A percentile compares a stretch with the other conserved stretches of the same genome.
phyloP scores from a whole-genome alignment of 2,797 vertebrate species.

The Peromyscus aztecus region DNA sequence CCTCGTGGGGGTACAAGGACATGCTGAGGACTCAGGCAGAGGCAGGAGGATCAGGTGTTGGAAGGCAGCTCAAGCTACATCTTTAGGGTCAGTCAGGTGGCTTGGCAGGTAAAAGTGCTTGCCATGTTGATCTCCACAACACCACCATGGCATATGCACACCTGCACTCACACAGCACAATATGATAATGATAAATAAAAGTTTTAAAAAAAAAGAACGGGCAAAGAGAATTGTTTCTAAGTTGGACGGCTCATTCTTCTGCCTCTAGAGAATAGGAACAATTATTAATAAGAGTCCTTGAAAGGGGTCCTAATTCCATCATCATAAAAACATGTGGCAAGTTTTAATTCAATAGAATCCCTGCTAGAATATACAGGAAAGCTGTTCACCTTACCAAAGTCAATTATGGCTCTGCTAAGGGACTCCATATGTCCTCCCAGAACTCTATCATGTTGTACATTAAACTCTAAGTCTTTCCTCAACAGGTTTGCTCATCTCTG shows the following conservation, averaged over 20 bases:
- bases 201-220: conserved; percentile 14
- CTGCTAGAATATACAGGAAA: conserved; percentile 52
- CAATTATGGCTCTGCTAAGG: conserved; percentile 63
- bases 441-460: conserved; percentile 35
- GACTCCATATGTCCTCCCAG: conserved; percentile 31
- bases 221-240: conserved; percentile 40
- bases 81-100: not conserved
- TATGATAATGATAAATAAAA: not conserved
- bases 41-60: not conserved
- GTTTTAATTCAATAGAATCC: conserved; percentile 50
- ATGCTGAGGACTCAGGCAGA: not conserved
- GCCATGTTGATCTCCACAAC: not conserved
- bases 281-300: conserved; percentile 24
- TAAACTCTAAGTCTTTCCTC: conserved; percentile 69
- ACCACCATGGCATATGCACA: not conserved
- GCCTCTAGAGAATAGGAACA: conserved; percentile 40
- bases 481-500: conserved; percentile 52
- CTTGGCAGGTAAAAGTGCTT: not conserved
- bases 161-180: not conserved
- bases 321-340: not conserved
- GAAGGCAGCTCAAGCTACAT: not conserved
- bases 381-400: conserved; percentile 44
- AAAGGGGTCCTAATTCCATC: conserved; percentile 18
- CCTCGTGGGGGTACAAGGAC: too few species aligned
- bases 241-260: conserved; percentile 49